These are phyloP conservation scores for Neria commutata DNA, from an alignment of 2,888 invertebrate species.

Conservation along the genomic window DNA sequence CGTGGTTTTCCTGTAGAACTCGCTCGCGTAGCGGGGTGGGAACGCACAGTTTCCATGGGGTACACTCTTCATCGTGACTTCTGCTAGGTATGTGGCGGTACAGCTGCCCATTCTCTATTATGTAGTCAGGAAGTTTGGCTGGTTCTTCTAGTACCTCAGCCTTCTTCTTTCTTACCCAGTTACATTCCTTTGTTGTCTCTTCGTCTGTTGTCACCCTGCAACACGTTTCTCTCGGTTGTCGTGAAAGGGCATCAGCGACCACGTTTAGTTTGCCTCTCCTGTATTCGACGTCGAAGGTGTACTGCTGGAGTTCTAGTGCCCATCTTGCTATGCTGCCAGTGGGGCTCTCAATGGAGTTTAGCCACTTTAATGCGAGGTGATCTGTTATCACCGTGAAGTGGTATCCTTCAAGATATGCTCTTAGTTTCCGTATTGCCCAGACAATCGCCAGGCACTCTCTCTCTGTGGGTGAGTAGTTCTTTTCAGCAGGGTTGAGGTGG, in stretches of 20 bases:
- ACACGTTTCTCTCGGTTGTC: not conserved
- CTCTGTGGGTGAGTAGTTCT: not conserved
- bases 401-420: too few species aligned
- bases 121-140: not conserved
- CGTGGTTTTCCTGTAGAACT: constrained; percentile 5
- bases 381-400: not conserved
- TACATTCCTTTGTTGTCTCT: not conserved
- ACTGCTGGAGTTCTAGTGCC: not conserved
- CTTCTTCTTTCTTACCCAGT: not conserved
- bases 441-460: too few species aligned
- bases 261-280: too few species aligned
- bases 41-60: constrained; percentile 10
- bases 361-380: not conserved
- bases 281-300: not conserved
- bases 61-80: not conserved
- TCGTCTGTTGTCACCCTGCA: too few species aligned
- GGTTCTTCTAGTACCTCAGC: not conserved
- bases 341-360: not conserved
- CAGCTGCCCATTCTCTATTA: too few species aligned
- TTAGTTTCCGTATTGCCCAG: too few species aligned
- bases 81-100: not conserved
- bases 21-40: not conserved
- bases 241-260: not conserved
- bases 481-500: not conserved
- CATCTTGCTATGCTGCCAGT: not conserved